Base-by-base conservation (phyloP, 2,797 vertebrate species). In the Meda fulgida region DNA sequence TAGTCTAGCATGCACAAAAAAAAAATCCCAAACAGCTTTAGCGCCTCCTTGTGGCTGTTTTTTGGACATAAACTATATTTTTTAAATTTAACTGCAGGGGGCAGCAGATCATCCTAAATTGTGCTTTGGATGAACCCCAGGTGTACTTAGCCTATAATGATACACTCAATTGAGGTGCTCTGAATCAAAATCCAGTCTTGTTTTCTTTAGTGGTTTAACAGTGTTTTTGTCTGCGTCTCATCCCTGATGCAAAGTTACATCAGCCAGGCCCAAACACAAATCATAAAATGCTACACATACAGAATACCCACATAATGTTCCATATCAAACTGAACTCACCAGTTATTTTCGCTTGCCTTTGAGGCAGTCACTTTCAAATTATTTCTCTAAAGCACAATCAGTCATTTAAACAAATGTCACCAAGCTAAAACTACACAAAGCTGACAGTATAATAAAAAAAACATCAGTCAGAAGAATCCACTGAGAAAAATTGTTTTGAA, bases 31-130 rank as follows among this genome's bases (percentile, higher is more conserved):
- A 48, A 34, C 31, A 21, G 18, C 76, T 92, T 66, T 90, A 83
- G 90, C 88, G 83, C 53, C 71, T 87, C 55, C 86, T 86, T 23
- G 91, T 90, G 92, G 88, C 72, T 6, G 34, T 77, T 23, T 78
- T 60, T 21, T n/a, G 34, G 53, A 46, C 29, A 43, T 19, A 23
- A 23, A 70, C 8, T 19, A 40, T 40, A 21, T 72, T 72, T 53
- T 48, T 46, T 8, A 13, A 90, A 19, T 19, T 60, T 2, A 43
- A 91, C 94, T 93, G 85, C 87, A 93, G 93, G 85, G 92, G 90
- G 23, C 92, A 90, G 91, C 87, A 90, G 46, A 31, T 71, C 86
- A 60, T 19, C 43, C 29, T 75, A 55, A 63, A 70, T 10, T 1
- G 31, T 71, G 7, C 4, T 60, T 80, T 60, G 72, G n/a, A 21